phyloP scores from a whole-genome alignment of 2,888 invertebrate genomes.

The Pyrrhia umbra region DNA sequence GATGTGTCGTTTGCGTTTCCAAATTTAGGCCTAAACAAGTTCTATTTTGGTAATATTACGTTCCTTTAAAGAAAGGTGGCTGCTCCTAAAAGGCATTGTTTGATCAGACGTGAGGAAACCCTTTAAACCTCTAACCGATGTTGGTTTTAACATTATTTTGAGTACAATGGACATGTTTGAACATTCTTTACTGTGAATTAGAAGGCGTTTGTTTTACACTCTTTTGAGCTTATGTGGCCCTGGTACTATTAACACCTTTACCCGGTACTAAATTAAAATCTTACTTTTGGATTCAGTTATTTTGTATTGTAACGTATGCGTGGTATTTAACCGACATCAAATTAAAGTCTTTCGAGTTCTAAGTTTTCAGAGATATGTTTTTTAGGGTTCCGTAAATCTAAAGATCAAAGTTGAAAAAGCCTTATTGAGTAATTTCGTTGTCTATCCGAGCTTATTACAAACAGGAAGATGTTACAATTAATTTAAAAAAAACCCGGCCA shows the following conservation, averaged over 20 bases:
- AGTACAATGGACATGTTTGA: slow-evolving; percentile 44
- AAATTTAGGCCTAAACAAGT: background rate
- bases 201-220: slow-evolving; percentile 25
- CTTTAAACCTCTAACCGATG: slow-evolving; percentile 17
- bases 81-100: slow-evolving; percentile 34
- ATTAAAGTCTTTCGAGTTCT: background rate
- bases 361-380: too few relatives aligned
- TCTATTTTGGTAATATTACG: background rate
- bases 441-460: too few relatives aligned
- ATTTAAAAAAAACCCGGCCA: too few relatives aligned
- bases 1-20: background rate
- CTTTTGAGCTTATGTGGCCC: slow-evolving; percentile 20
- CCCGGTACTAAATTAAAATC: too few relatives aligned
- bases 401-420: too few relatives aligned
- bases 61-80: slow-evolving; percentile 25
- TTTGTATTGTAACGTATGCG: background rate
- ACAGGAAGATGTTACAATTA: too few relatives aligned
- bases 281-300: background rate
- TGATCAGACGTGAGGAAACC: slow-evolving; percentile 30
- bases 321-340: background rate
- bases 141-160: slow-evolving; percentile 34
- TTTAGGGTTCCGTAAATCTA: too few relatives aligned
- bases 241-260: slow-evolving; percentile 33
- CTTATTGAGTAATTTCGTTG: too few relatives aligned
- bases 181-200: slow-evolving; percentile 45